A percentile compares a stretch with the other conserved stretches of the same genome.
Conservation (phyloP, 1,140 invertebrate species). For the Drosophila equinoxialis region DNA sequence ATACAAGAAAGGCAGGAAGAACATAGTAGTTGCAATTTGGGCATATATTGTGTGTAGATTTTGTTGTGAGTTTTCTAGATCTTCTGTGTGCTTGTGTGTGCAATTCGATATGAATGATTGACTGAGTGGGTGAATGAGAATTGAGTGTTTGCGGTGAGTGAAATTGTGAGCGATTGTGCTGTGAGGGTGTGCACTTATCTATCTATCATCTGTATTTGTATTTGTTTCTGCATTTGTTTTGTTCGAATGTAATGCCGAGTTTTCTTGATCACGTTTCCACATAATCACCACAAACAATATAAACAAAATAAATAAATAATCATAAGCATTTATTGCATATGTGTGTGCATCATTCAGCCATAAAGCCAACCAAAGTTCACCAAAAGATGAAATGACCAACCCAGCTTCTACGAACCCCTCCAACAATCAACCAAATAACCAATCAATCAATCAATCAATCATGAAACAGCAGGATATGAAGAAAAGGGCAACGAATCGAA, state of each 20-base stretch:
- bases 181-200: background rate
- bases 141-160: background rate
- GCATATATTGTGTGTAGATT: background rate
- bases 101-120: background rate
- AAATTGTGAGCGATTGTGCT: background rate
- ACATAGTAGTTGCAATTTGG: constrained; percentile 7
- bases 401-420: constrained; percentile 2
- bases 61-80: constrained; percentile 16
- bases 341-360: no score
- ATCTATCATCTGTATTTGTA: no score
- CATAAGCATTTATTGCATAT: no score
- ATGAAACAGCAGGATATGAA: constrained; percentile 40
- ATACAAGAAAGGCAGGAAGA: no score
- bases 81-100: constrained; percentile 6
- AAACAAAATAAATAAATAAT: no score
- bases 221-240: background rate
- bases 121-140: background rate
- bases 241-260: constrained; percentile 58
- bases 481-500: constrained; percentile 27
- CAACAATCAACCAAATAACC: constrained; percentile 3
- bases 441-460: background rate
- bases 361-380: constrained; percentile 26
- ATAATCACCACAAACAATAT: constrained; percentile 13
- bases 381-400: constrained; percentile 11
- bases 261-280: constrained; percentile 72